These are phyloP conservation scores for Drosophila arawakana DNA, from an alignment of 1,140 invertebrate genomes.

Conservation along the genomic window DNA sequence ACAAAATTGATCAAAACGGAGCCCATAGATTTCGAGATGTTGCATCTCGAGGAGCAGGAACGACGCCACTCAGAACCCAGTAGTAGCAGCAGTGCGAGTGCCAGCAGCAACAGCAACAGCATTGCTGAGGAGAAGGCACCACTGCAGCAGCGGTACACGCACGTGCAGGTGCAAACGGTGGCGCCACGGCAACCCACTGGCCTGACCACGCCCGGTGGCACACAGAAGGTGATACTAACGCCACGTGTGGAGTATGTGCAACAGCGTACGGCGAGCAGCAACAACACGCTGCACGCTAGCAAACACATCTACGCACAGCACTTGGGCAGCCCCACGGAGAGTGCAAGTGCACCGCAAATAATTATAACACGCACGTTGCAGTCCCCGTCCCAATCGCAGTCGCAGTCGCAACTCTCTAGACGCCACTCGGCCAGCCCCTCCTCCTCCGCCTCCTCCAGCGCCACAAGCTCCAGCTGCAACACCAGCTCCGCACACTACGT, in stretches of 20 bases:
- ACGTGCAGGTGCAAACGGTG: constrained; percentile 79
- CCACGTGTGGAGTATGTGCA: constrained; percentile 77
- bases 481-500: neutral
- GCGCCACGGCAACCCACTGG: constrained; percentile 71
- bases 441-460: constrained; percentile 48
- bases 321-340: constrained; percentile 6
- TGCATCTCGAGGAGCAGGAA: constrained; percentile 71
- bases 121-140: neutral
- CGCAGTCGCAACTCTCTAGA: constrained; percentile 54
- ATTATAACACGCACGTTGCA: constrained; percentile 73
- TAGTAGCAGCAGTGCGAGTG: constrained; percentile 25
- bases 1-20: constrained; percentile 76
- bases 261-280: constrained; percentile 51
- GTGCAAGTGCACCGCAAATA: constrained; percentile 58
- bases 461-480: constrained; percentile 38
- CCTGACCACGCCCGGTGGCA: constrained; percentile 62
- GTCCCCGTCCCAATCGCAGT: constrained; percentile 25
- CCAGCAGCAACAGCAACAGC: constrained; percentile 10
- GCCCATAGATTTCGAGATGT: constrained; percentile 77
- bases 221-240: constrained; percentile 80
- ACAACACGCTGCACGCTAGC: constrained; percentile 9
- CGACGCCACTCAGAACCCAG: constrained; percentile 39
- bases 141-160: constrained; percentile 63
- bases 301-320: constrained; percentile 67
- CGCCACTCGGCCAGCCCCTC: constrained; percentile 79